Conservation (phyloP, 1,140 invertebrate species). For the Psilanteris sp. region DNA sequence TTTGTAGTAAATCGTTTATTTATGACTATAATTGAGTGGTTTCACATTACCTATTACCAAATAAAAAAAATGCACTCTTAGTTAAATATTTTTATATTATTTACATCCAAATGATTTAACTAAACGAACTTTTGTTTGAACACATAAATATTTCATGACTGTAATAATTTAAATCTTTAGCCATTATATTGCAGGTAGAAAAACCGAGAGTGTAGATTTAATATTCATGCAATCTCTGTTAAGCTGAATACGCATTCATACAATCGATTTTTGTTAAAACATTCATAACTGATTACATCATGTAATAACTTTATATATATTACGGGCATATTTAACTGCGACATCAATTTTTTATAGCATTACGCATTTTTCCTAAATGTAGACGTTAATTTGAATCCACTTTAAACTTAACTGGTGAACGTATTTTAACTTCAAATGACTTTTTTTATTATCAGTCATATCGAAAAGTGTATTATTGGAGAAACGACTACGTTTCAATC, state of each 20-base stretch:
- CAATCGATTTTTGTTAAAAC: slow-evolving; percentile 38
- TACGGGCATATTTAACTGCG: slow-evolving; percentile 34
- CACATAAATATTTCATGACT: slow-evolving; percentile 27
- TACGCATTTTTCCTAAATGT: slow-evolving; percentile 40
- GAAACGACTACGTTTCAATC: slow-evolving; percentile 51
- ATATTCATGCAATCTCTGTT: slow-evolving; percentile 40
- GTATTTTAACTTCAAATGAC: slow-evolving; percentile 33
- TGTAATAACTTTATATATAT: slow-evolving; percentile 31
- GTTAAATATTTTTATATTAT: slow-evolving; percentile 10
- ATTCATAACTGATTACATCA: slow-evolving; percentile 47
- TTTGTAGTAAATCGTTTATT: too few species aligned
- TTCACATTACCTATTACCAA: too few species aligned
- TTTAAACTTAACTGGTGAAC: slow-evolving; percentile 40
- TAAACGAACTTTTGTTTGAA: slow-evolving; percentile 16
- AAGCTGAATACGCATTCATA: slow-evolving; percentile 14
- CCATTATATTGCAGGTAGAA: slow-evolving; percentile 3
- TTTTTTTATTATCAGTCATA: slow-evolving; percentile 49
- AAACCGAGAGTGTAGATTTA: slow-evolving; percentile 25
- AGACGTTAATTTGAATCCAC: slow-evolving; percentile 44
- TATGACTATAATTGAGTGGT: too few species aligned
- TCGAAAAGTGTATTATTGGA: slow-evolving; percentile 41
- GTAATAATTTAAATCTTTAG: too few species aligned
- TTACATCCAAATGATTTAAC: background rate
- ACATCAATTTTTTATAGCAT: slow-evolving; percentile 50
- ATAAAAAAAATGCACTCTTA: too few species aligned